A percentile compares a stretch with the other conserved stretches of the same genome.
phyloP scores from a whole-genome alignment of 2,113 vertebrate species.

The Triplophysa dalaica region DNA sequence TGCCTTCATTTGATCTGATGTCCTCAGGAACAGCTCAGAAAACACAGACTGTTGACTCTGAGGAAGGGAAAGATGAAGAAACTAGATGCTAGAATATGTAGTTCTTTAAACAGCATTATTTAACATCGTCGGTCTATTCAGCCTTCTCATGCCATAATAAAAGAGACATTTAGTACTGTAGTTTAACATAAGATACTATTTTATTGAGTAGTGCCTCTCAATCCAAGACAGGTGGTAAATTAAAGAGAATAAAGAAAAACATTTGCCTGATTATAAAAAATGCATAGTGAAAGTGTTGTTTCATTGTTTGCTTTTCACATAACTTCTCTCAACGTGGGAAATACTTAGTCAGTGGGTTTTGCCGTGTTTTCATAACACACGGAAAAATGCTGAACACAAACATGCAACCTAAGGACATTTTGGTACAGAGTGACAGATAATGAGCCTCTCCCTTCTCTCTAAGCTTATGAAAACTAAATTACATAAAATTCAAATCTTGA shows the following conservation, averaged over 20 bases:
- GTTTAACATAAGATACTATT: not conserved
- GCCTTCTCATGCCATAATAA: slow-evolving; percentile 67
- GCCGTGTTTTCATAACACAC: slow-evolving; percentile 23
- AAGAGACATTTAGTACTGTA: slow-evolving; percentile 43
- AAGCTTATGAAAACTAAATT: not conserved
- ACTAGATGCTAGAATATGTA: slow-evolving; percentile 54
- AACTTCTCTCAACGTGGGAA: not conserved
- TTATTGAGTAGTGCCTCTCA: not conserved
- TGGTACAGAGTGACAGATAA: not conserved
- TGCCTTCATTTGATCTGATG: slow-evolving; percentile 50
- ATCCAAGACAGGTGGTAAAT: too few species aligned
- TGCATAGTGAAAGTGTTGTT: not conserved
- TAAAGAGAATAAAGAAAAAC: too few species aligned
- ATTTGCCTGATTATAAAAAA: not conserved
- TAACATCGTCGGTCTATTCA: slow-evolving; percentile 62
- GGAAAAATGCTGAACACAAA: not conserved
- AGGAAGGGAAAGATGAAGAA: slow-evolving; percentile 45
- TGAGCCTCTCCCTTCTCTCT: slow-evolving; percentile 1
- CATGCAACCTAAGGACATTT: slow-evolving; percentile 9
- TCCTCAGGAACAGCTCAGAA: slow-evolving; percentile 30
- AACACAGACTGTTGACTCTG: slow-evolving; percentile 41
- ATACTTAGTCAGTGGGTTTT: not conserved
- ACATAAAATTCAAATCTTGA: not conserved
- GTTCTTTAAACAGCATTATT: slow-evolving; percentile 55
- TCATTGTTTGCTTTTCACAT: not conserved